Base-by-base conservation (phyloP, 1,140 invertebrate genomes). In the Phenacoccus solenopsis region DNA sequence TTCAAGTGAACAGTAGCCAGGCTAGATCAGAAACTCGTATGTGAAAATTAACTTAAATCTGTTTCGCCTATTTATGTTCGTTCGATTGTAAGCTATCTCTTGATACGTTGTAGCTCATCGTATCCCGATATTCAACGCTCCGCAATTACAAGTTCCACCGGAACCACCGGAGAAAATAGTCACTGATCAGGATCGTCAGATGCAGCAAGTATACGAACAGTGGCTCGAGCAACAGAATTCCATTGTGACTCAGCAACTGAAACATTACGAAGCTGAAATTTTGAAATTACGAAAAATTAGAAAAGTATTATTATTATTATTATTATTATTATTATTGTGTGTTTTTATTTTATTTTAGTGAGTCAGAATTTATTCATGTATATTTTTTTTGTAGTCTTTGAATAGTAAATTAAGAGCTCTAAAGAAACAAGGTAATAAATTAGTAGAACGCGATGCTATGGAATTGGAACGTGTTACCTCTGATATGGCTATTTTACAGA, bases 401-500 rank as follows among this genome's bases (percentile, higher is more conserved):
- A 95, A 94, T 77, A 94, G 93, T 75, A 94, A 93, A 78, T 91
- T 94, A 78, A 82, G 94, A 73, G 90, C 93, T 75, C 81, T 94
- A 70, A 83, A 86, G 35, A 94, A 94, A 79, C 88, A 90, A 72
- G 89, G 90, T 5, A 88, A 88, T 76, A 89, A 94, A 77, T 78
- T 97, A 68, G 82, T 84, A 72, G 89, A 91, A 61, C 83, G 81
- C 67, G 94, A 98, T 79, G 85, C 88, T 0, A 80, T 83, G 1
- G 92, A 96, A 77, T 79, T 98, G 68, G 88, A 89, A 72, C 82
- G 91, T 68, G 86, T 96, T 3, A 87, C 87, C 12, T 84, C 84
- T 24, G 92, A 95, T 76, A 89, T 92, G 75, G 80, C 87, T 13
- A 84, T 84, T 49, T 79, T 96, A 1, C 93, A 96, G 78, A 96